Evolutionary conservation across 2,113 vertebrate species (phyloP).

Genomic region (Anguilla rostrata): DNA sequence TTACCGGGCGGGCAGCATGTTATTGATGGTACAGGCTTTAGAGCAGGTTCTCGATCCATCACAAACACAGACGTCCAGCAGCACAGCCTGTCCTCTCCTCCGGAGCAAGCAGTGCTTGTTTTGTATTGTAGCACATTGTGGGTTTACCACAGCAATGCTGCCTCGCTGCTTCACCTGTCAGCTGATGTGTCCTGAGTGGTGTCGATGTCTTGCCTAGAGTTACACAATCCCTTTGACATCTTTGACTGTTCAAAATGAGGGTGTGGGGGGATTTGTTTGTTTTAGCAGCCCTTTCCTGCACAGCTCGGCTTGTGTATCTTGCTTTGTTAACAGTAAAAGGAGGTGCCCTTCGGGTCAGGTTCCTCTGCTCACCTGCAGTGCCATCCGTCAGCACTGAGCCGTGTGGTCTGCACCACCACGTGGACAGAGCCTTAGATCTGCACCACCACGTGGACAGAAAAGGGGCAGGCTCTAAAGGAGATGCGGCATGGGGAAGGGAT

Average conservation of each 20-base stretch:
- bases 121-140: background rate
- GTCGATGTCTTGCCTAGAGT: background rate
- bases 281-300: background rate
- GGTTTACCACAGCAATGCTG: background rate
- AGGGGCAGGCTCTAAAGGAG: no score
- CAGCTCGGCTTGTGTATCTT: background rate
- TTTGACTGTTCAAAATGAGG: background rate
- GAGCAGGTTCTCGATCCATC: background rate
- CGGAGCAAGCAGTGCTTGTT: background rate
- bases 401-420: background rate
- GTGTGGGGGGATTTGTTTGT: background rate
- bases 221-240: background rate
- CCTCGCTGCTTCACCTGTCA: background rate
- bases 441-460: background rate
- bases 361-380: background rate
- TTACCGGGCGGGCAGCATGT: background rate
- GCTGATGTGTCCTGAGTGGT: background rate
- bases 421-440: background rate
- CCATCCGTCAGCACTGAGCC: background rate
- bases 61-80: background rate
- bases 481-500: background rate
- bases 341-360: background rate
- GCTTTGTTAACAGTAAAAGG: background rate
- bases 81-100: background rate
- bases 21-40: constrained; percentile 10